These are phyloP conservation scores for Atethmia centrago DNA, from an alignment of 2,888 invertebrate species.

Conservation along the genomic window DNA sequence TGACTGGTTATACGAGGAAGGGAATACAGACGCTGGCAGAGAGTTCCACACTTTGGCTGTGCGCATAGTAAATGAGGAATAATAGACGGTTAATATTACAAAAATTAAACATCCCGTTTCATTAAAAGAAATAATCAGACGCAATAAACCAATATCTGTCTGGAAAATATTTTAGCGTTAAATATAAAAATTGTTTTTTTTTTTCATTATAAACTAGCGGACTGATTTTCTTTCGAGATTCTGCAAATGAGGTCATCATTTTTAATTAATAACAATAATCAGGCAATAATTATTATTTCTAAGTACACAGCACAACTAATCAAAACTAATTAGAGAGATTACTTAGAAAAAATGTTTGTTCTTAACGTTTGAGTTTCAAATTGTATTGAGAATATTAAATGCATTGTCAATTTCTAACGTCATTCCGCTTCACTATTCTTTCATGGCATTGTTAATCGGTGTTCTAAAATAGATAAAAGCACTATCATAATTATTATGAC, in stretches of 20 bases:
- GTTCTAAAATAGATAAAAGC: neutral
- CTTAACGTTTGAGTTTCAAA: constrained; percentile 74
- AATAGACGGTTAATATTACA: neutral
- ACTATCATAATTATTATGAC: neutral
- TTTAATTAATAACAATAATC: constrained; percentile 68
- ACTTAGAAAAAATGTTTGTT: constrained; percentile 81
- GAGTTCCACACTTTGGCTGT: no score
- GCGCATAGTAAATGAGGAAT: no score
- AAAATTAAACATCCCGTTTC: neutral
- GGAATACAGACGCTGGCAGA: no score
- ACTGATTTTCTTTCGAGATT: constrained; percentile 87
- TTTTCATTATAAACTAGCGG: constrained; percentile 85
- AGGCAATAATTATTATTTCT: constrained; percentile 79
- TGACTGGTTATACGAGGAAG: no score
- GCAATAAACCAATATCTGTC: constrained; percentile 60
- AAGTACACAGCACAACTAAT: constrained; percentile 90
- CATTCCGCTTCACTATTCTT: neutral
- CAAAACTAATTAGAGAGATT: constrained; percentile 87
- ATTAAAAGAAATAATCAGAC: neutral
- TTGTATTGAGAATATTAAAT: constrained; percentile 45
- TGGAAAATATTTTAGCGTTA: constrained; percentile 75
- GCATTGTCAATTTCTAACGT: constrained; percentile 2
- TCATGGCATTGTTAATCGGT: neutral
- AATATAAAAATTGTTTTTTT: constrained; percentile 81
- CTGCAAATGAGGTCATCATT: constrained; percentile 82